Percentiles rank a stretch among this genome's conserved stretches.
Evolutionary conservation across 2,113 vertebrate genomes (phyloP).

Genomic region (Pyrgilauda ruficollis): DNA sequence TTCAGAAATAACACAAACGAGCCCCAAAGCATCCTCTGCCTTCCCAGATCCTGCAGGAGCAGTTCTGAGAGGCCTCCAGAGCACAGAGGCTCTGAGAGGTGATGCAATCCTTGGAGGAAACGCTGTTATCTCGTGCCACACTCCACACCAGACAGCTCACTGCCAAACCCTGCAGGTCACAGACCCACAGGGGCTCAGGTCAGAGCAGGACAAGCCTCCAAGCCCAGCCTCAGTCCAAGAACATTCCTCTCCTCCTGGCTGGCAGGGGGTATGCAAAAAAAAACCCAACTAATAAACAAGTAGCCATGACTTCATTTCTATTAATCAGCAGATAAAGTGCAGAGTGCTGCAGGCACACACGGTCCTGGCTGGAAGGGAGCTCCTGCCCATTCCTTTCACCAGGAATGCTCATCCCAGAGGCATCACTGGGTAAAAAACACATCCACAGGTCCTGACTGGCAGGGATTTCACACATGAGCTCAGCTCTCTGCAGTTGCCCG

Average conservation of each 20-base stretch:
- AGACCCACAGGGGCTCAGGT: not conserved
- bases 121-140: not conserved
- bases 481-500: not conserved
- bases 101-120: not conserved
- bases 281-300: not conserved
- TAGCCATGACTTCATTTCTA: not conserved
- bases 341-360: not conserved
- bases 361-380: not conserved
- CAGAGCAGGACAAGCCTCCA: not conserved
- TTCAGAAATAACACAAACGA: not conserved
- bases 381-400: not conserved
- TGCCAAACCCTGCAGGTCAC: not conserved
- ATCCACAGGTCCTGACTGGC: not conserved
- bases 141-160: not conserved
- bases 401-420: not conserved
- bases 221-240: not conserved
- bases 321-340: not conserved
- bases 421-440: not conserved
- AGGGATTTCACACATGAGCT: not conserved
- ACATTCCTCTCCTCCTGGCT: not conserved
- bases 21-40: not conserved
- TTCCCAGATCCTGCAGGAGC: not conserved
- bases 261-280: not conserved
- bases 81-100: not conserved
- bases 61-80: not conserved